Base-by-base conservation (phyloP, 2,797 vertebrate genomes). In the Galagoides demidoff region DNA sequence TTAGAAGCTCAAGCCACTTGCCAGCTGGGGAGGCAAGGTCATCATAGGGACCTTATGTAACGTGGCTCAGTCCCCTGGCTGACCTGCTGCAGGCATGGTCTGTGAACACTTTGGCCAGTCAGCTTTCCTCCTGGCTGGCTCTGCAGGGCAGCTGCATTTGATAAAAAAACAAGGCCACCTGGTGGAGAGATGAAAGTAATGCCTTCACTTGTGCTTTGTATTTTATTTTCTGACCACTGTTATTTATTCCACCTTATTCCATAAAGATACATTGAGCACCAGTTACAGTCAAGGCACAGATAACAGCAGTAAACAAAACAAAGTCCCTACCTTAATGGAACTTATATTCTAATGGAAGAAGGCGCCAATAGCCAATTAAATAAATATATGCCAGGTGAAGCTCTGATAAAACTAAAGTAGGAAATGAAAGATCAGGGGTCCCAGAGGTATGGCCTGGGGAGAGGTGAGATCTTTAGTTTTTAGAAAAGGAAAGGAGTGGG, bases 101-200 rank as follows among this genome's bases (percentile, higher is more conserved):
- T 3, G 45, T 17, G 66, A 71, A 27, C 13, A 7, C 57, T 52
- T 45, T 74, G 23, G 29, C 22, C 3, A 20, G 31, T 71, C 64
- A 37, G 2, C 27, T 59, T 73, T 17, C 23, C 31, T 70, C 68
- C 49, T 0, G 27, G 34, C 45, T 17, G 20, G 20, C 20, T 20
- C 39, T 3, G 5, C 27, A 0, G 20, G 43, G 61, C 17, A 22
- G n/a, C 45, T 8, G 49, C 34, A 2, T 84, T 82, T 43, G 89
- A 17, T 43, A 78, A 90, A 22, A 43, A 8, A 34, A 34, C 37
- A 81, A 61, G 0, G 92, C 85, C 97, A 89, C 94, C 96, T 97
- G 68, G 94, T 95, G 97, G 96, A 52, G 3, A 91, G 9, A 83
- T 6, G 1, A 1, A 23, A 64, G 82, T 57, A 74, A 29, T 59